Conservation (phyloP, 2,113 vertebrate genomes). For the Hyperopisus bebe region DNA sequence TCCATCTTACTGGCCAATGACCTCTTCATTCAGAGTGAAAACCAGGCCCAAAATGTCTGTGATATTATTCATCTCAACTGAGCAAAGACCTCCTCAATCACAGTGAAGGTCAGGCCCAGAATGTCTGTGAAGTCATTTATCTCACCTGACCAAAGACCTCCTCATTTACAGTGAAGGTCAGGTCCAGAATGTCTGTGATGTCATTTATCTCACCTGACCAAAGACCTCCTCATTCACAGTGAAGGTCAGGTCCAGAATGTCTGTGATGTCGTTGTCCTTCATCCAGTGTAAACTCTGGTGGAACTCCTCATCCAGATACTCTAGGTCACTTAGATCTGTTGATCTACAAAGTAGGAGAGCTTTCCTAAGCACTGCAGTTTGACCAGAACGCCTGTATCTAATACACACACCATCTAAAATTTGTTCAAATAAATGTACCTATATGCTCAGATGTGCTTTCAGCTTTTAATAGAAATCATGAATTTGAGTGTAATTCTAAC, state of each 20-base stretch:
- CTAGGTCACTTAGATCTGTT: constrained; percentile 79
- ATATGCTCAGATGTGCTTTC: neutral
- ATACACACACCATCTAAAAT: neutral
- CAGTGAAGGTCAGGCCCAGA: constrained; percentile 80
- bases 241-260: constrained; percentile 82
- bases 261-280: constrained; percentile 87
- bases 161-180: constrained; percentile 83
- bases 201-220: constrained; percentile 52
- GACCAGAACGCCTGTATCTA: neutral
- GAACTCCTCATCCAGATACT: constrained; percentile 85
- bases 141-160: constrained; percentile 84
- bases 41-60: neutral
- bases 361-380: rapidly evolving
- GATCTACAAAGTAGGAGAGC: constrained; percentile 54
- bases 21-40: constrained; percentile 52
- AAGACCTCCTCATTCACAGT: constrained; percentile 53
- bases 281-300: constrained; percentile 89
- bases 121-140: constrained; percentile 79
- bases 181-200: constrained; percentile 81
- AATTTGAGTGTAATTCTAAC: neutral
- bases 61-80: constrained; percentile 55
- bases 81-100: constrained; percentile 84
- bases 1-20: constrained; percentile 47
- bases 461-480: neutral
- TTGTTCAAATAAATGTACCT: neutral